Evolutionary conservation across 23 tunicate genomes (phyloP), one percentile per base, ranked within the genome.

Genomic region (Phallusia fumigata): DNA sequence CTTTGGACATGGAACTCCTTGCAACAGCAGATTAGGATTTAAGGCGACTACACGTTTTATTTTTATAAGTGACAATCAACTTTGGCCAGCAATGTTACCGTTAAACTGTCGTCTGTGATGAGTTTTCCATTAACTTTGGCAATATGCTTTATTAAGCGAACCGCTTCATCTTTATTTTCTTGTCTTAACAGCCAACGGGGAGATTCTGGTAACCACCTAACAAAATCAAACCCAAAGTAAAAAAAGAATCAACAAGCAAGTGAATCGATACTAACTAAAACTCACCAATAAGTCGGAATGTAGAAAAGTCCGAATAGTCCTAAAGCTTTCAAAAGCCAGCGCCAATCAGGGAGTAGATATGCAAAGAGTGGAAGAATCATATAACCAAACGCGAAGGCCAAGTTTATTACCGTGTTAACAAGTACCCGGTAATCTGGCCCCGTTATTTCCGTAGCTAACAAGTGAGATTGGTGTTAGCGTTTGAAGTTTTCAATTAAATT

Each of bases 341-440:
- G 49, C 86, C 86, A 83, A 44, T 74, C 58, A 18, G 65, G 74
- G 44, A 83, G 32, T 36, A 73, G 76, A 45, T 74, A 83, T 24
- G 86, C 79, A 34, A 83, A 83, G 36, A 83, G 10, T 19, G 86
- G 86, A 35, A 83, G 80, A 19, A 83, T 52, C 86, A 83, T 83
- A 65, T 83, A 83, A 30, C 86, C 86, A 18, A 83, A 11, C 8
- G 86, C 72, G 79, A 44, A 83, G 0, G 80, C 86, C 69, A 58
- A 58, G 16, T 58, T 58, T 16, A 13, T 24, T 24, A 13, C 69
- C 69, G 13, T 6, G 26, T 11, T 21, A 22, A 58, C 3, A 5
- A 58, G 69, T 21, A 16, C 69, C 16, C 69, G 69, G 69, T 58
- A 58, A 58, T 58, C 28, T 6, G 69, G 28, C 8, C 69, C 69